Evolutionary conservation across 2,888 invertebrate species (phyloP), one percentile per base, ranked within the genome.

Genomic region (Leucoptera coffeella): DNA sequence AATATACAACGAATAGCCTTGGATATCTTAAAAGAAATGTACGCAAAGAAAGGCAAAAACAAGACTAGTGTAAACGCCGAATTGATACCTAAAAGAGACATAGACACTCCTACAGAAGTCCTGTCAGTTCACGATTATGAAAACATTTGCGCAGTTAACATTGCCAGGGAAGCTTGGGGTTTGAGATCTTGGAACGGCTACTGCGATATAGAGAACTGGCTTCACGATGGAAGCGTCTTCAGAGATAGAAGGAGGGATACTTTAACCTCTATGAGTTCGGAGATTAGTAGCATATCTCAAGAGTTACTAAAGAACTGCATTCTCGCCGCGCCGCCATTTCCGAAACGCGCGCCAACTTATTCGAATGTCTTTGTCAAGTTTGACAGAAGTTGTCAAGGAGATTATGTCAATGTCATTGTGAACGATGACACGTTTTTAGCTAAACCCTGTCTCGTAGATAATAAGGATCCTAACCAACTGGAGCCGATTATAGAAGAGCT

Each of bases 121-220:
- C 51, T 77, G 26, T 77, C 78, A 4, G 74, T 78, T 25, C 79
- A 79, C 38, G 79, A 80, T 41, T 80, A 80, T 40, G 79, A 79
- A 46, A 80, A 79, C 41, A 73, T 79, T 34, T 78, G 78, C 42
- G 77, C 78, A 2, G 67, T 79, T 4, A 78, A 78, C 37, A 75
- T 80, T 28, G 77, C 78, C 3, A 54, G 79, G 32, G 78, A 78
- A 43, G 75, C 76, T 10, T 77, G 77, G 77, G 79, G 78, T 1
- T 51, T 79, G 26, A 59, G 79, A 22, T 78, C 78, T 17, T 80
- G 79, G 79, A 74, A 74, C 40, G 77, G 76, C 3, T 80, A 79
- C 40, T 75, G 69, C 15, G 78, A 79, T 35, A 79, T 80, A 29
- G 78, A 78, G 43, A 77, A 76, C 27, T 76, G 75, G 53, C 54